Conservation (phyloP, 64 coral and sea anemone genomes). For the Pocillopora verrucosa region DNA sequence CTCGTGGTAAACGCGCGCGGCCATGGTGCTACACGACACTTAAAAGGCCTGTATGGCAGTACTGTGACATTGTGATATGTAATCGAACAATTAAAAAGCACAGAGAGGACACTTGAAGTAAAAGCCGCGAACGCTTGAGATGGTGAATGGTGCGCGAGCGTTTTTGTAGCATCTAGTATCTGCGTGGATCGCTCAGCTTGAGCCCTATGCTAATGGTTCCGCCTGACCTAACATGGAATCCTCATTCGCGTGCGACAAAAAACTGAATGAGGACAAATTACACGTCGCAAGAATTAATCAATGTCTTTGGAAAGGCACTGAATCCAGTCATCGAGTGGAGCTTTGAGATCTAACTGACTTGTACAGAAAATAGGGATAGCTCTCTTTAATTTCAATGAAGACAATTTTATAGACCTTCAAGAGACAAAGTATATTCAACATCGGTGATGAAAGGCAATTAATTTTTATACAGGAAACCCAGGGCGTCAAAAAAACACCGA, state of each 20-base stretch:
- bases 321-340: not conserved
- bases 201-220: not conserved
- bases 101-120: conserved; percentile 28
- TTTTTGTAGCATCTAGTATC: not conserved
- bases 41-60: conserved; percentile 84
- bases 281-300: not conserved
- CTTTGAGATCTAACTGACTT: not conserved
- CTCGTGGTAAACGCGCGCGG: conserved; percentile 59
- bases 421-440: conserved; percentile 35
- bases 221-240: not conserved
- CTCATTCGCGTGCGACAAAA: not conserved
- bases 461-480: not conserved
- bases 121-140: not conserved
- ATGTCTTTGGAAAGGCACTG: not conserved
- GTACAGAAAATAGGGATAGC: conserved; percentile 3
- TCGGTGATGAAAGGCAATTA: not conserved
- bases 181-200: not conserved
- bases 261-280: not conserved
- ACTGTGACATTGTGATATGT: conserved; percentile 92
- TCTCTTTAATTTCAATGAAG: not conserved
- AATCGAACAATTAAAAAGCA: not conserved
- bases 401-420: not conserved
- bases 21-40: conserved; percentile 98
- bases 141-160: not conserved
- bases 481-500: not conserved